Conservation (phyloP, 2,888 invertebrate genomes). For the Pandemis corylana region DNA sequence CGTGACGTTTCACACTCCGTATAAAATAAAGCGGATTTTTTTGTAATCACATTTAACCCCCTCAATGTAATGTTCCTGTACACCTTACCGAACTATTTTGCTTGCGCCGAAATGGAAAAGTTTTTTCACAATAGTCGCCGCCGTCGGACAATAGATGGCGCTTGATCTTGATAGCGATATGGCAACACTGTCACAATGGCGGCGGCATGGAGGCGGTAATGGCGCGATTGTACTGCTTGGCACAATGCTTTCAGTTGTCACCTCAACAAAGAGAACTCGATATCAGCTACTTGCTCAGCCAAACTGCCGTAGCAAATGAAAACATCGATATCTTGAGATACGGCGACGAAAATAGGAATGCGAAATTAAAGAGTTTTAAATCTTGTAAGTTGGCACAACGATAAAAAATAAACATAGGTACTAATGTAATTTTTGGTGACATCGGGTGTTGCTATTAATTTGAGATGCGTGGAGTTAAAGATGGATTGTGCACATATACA, state of each 20-base stretch:
- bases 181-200: constrained; percentile 84
- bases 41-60: neutral
- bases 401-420: neutral
- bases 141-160: constrained; percentile 82
- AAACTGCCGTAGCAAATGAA: constrained; percentile 69
- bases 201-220: constrained; percentile 66
- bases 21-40: neutral
- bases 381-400: neutral
- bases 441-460: too few relatives aligned
- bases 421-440: too few relatives aligned
- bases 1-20: neutral
- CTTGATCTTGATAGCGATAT: constrained; percentile 84
- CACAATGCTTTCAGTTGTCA: constrained; percentile 83
- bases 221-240: constrained; percentile 80
- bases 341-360: constrained; percentile 4
- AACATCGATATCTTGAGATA: constrained; percentile 53
- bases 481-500: too few relatives aligned
- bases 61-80: neutral
- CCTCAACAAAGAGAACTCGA: constrained; percentile 78
- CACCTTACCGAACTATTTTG: constrained; percentile 57
- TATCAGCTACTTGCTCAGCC: constrained; percentile 75
- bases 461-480: too few relatives aligned
- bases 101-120: constrained; percentile 61
- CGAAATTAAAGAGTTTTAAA: neutral
- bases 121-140: constrained; percentile 73